Evolutionary conservation across 2,888 invertebrate genomes (phyloP), one percentile per base, ranked within the genome.

Genomic region (Ectemnius cavifrons): DNA sequence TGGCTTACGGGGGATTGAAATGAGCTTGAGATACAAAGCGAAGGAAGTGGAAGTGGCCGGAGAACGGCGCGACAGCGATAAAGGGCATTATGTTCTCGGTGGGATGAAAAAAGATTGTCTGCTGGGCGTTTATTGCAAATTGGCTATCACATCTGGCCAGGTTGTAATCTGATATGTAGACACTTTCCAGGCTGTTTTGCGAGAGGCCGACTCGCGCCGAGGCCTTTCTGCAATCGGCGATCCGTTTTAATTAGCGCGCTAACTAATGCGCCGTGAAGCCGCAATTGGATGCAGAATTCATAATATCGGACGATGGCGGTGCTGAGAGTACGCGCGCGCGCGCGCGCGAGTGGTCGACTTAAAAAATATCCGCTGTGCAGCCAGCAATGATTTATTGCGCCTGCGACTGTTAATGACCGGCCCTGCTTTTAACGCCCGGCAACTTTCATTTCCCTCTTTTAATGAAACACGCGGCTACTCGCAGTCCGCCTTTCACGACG

Each of bases 21-120:
- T 75, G 67, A 76, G 71, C 71, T 76, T 18, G 69, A 66, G 68
- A 37, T 52, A 71, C 60, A 71, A 71, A 67, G 65, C 47, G 71
- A 37, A 23, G 57, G 46, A 57, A 52, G 47, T n/a, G n/a, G 23
- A 23, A 23, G 60, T 28, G 45, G 46, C 18, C n/a, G 8, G 65
- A 46, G 60, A 64, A 64, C 27, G 52, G 23, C 16, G 58, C 59
- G 37, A 57, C 4, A 37, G 60, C 60, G 23, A 27, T n/a, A 27
- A 45, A 23, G 60, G 56, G 59, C 45, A 20, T 56, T 46, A 16
- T 49, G 49, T 46, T 63, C 47, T 52, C 27, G 23, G 4, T 13
- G 37, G 8, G 37, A 37, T 37, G 37, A 37, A 52, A 52, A 52
- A 52, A 14, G n/a, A 52, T 52, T 16, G 16, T 52, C 52, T 16